Base-by-base conservation (phyloP, 2,888 invertebrate genomes). In the Achlya flavicornis region DNA sequence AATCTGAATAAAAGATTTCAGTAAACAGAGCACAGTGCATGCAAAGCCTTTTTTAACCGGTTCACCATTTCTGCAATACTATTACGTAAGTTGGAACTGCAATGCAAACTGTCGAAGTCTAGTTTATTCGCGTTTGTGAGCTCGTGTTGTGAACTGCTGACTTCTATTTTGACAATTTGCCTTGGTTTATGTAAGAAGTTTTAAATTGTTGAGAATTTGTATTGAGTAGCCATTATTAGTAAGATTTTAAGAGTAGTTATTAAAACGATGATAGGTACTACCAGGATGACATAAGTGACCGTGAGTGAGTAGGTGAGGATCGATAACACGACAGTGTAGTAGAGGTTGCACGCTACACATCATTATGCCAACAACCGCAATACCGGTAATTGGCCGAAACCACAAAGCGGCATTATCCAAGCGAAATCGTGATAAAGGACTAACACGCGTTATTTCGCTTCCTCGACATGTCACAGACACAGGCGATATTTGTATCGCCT, bases 341-440 rank as follows among this genome's bases (percentile, higher is more conserved):
- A 60, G 43, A 41, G 19, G 43, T 41, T 12, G 60, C 60, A 60
- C 63, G 65, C 68, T 19, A 61, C 72, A 67, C 66, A 61, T 70
- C 66, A 69, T 70, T 41, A 60, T 67, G 62, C 61, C 48, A 62
- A 57, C 64, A 62, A 62, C 74, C 65, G 66, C 72, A 63, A 62
- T 48, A 66, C 63, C 65, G 64, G 71, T 74, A 74, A 72, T 74
- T 71, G 69, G 68, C 58, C 58, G 14, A 46, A 57, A 62, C 73
- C 71, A 53, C 66, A 62, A 58, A 70, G 58, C 58, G 58, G 60
- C 64, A 66, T 68, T 65, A 69, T 69, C 61, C 60, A 19, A 16
- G 41, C 60, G 43, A 11, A 60, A 41, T 19, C 19, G 26, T 60
- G 60, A 60, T 60, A 41, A 60, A 43, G 41, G 43, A 19, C 19